A percentile compares a stretch with the other conserved stretches of the same genome.
Conservation (phyloP, 2,888 invertebrate species). For the Agonopterix arenella region DNA sequence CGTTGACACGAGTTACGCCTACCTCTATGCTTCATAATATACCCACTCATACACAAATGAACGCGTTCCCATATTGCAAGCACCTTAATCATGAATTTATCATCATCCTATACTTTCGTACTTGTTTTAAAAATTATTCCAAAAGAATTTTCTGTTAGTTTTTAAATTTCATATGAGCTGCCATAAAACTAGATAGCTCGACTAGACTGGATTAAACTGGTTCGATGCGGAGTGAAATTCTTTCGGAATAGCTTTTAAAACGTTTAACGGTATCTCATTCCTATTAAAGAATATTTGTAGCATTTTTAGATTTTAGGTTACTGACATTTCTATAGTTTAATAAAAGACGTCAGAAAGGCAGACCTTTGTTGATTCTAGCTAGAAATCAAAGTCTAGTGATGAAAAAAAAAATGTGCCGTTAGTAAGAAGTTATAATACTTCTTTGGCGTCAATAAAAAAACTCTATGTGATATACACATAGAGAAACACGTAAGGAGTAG, state of each 20-base stretch:
- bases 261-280: conserved; percentile 1
- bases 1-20: too few relatives aligned
- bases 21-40: too few relatives aligned
- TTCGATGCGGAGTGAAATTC: background rate
- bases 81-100: background rate
- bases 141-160: background rate
- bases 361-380: too few relatives aligned
- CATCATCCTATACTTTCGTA: background rate
- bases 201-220: conserved; percentile 2
- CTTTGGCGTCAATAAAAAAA: too few relatives aligned
- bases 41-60: too few relatives aligned
- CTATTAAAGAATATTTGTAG: background rate
- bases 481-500: too few relatives aligned
- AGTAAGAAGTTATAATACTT: too few relatives aligned
- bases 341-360: too few relatives aligned
- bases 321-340: too few relatives aligned
- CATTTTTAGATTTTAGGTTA: background rate
- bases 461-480: too few relatives aligned
- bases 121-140: background rate
- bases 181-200: conserved; percentile 7
- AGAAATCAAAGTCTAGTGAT: too few relatives aligned
- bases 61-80: background rate
- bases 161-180: background rate
- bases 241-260: conserved; percentile 3
- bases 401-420: too few relatives aligned